Percentiles rank a stretch among this genome's conserved stretches.
phyloP scores from a whole-genome alignment of 2,113 vertebrate species.

The Lasiurus cinereus region DNA sequence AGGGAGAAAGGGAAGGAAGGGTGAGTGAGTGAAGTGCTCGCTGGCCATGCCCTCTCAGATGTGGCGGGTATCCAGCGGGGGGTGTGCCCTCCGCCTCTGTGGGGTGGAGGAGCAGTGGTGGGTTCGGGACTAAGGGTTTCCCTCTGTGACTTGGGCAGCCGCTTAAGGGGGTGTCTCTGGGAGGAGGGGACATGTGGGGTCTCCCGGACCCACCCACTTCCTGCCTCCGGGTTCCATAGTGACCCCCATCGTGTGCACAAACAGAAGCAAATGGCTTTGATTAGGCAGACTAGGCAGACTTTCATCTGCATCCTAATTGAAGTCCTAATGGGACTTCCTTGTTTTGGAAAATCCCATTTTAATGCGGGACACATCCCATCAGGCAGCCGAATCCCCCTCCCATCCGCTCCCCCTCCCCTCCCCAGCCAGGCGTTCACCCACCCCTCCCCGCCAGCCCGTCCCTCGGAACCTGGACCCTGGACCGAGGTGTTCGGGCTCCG shows the following conservation, averaged over 20 bases:
- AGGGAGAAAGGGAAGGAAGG: not conserved
- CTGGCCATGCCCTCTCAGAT: not conserved
- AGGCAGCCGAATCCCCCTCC: slow-evolving; percentile 67
- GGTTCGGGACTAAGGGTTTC: not conserved
- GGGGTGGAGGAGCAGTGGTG: no score
- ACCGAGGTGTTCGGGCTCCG: accelerated
- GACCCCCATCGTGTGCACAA: slow-evolving; percentile 53
- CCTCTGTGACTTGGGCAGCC: not conserved
- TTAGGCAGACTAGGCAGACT: slow-evolving; percentile 83
- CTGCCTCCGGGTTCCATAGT: slow-evolving; percentile 61
- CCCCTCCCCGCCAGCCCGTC: not conserved
- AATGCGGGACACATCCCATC: slow-evolving; percentile 74
- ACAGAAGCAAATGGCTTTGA: slow-evolving; percentile 79
- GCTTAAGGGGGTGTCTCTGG: not conserved
- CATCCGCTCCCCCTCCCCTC: not conserved
- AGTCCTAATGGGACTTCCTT: slow-evolving; percentile 79
- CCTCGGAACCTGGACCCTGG: not conserved
- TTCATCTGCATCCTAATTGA: slow-evolving; percentile 80
- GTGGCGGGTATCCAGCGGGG: not conserved
- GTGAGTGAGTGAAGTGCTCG: accelerated
- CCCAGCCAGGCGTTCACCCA: not conserved
- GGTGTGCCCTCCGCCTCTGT: not conserved
- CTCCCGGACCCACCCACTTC: slow-evolving; percentile 65
- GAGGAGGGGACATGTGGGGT: slow-evolving; percentile 60
- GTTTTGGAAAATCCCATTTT: slow-evolving; percentile 79